Percentiles rank a stretch among this genome's conserved stretches.
These are phyloP conservation scores for Cossypha niveicapilla DNA, from an alignment of 2,797 vertebrate species.

Conservation along the genomic window DNA sequence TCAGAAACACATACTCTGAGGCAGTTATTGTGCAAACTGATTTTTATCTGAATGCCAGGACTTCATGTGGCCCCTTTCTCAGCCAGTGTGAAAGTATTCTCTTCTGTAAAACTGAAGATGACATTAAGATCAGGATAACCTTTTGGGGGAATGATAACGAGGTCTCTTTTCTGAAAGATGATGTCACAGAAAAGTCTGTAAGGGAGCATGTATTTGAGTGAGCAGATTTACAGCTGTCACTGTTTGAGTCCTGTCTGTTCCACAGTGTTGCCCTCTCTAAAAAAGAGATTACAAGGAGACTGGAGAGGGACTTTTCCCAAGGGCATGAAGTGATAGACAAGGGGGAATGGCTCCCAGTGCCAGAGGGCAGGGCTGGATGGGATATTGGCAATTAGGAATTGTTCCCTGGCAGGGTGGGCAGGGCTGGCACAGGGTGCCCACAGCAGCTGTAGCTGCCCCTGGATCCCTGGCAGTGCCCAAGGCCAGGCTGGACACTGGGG, in stretches of 20 bases:
- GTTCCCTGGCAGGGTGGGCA: too few species aligned
- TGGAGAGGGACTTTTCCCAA: background rate
- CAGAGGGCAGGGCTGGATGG: background rate
- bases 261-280: background rate
- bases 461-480: background rate
- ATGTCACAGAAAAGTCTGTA: background rate
- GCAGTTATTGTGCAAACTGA: background rate
- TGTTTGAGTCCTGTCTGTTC: background rate
- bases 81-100: background rate
- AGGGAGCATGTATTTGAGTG: background rate
- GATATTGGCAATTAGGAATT: too few species aligned
- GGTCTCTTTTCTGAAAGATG: background rate
- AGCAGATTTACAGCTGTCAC: background rate
- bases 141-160: background rate
- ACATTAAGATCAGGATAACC: constrained; percentile 2
- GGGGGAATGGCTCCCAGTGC: background rate
- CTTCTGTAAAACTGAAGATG: background rate
- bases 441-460: too few species aligned
- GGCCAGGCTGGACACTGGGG: rapidly evolving
- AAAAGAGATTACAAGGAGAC: background rate
- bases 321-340: background rate
- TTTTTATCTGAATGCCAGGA: constrained; percentile 16
- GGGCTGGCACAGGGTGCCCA: too few species aligned
- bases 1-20: background rate
- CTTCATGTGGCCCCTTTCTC: background rate